A percentile compares a stretch with the other conserved stretches of the same genome.
These are phyloP conservation scores for Athrips mouffetella DNA, from an alignment of 2,888 invertebrate species.

Conservation along the genomic window DNA sequence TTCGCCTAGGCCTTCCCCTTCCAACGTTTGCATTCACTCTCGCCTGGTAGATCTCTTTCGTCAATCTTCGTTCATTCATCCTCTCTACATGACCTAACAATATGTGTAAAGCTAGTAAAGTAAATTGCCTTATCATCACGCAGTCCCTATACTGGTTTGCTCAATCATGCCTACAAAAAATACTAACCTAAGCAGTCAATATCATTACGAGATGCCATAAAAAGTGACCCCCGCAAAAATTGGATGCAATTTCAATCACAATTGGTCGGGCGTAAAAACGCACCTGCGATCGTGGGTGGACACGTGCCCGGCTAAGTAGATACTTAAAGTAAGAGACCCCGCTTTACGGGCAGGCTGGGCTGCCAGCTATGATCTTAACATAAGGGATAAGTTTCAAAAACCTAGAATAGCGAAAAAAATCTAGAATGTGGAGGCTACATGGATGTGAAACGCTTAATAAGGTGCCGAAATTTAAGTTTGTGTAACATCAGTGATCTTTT, in stretches of 20 bases:
- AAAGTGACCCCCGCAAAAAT: slow-evolving; percentile 49
- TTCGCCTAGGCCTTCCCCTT: too few species aligned
- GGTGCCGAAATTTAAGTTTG: too few species aligned
- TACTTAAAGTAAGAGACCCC: slow-evolving; percentile 76
- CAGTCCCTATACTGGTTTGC: neutral
- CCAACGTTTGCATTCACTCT: too few species aligned
- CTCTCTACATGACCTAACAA: too few species aligned
- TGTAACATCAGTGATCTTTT: too few species aligned
- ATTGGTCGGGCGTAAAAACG: slow-evolving; percentile 43
- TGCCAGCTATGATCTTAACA: too few species aligned
- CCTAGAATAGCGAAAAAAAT: too few species aligned
- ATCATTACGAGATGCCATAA: slow-evolving; percentile 46
- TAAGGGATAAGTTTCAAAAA: too few species aligned
- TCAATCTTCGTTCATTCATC: too few species aligned
- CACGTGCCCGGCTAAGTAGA: slow-evolving; percentile 71
- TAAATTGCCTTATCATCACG: neutral
- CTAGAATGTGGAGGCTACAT: too few species aligned
- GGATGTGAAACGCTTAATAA: too few species aligned
- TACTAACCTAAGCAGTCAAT: slow-evolving; percentile 17
- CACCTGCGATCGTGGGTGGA: slow-evolving; percentile 61
- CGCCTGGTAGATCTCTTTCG: too few species aligned
- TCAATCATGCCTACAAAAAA: neutral
- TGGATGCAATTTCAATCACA: slow-evolving; percentile 67
- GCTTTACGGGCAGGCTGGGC: slow-evolving; percentile 44
- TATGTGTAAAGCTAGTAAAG: neutral